Percentiles rank a stretch among this genome's conserved stretches.
These are phyloP conservation scores for Toxonevra muliebris DNA, from an alignment of 2,888 invertebrate genomes.

Conservation along the genomic window DNA sequence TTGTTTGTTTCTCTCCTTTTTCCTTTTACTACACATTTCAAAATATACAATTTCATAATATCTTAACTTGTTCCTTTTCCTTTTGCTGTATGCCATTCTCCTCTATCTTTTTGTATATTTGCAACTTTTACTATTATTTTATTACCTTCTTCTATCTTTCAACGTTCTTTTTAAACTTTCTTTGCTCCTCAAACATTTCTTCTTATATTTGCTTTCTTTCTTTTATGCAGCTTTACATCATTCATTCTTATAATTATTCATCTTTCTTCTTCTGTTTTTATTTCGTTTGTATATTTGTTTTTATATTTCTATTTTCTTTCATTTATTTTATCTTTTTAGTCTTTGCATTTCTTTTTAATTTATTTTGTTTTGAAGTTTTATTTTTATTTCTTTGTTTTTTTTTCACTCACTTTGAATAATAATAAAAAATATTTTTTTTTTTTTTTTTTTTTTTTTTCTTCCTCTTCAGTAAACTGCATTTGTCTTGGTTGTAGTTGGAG, in stretches of 20 bases:
- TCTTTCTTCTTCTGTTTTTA: not conserved
- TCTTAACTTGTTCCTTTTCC: not conserved
- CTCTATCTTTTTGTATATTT: not conserved
- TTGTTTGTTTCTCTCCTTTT: slow-evolving; percentile 1
- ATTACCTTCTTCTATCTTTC: not conserved
- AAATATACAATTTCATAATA: too few species aligned
- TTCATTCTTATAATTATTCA: not conserved
- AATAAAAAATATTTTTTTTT: slow-evolving; percentile 31
- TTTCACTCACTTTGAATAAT: slow-evolving; percentile 25
- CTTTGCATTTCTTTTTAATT: slow-evolving; percentile 36
- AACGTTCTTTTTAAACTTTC: not conserved
- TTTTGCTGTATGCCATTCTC: not conserved
- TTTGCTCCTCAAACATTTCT: not conserved
- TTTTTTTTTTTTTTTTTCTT: slow-evolving; percentile 13
- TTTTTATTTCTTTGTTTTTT: slow-evolving; percentile 16
- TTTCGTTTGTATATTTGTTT: not conserved
- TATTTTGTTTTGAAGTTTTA: not conserved
- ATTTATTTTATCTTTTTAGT: not conserved
- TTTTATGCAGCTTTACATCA: not conserved
- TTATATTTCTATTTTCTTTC: slow-evolving; percentile 2
- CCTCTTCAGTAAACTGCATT: slow-evolving; percentile 19
- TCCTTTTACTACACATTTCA: not conserved
- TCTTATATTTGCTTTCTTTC: not conserved
- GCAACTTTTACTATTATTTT: not conserved
- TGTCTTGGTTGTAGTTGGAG: slow-evolving; percentile 25